phyloP scores from a whole-genome alignment of 2,113 vertebrate genomes.

The Lipotes vexillifer region DNA sequence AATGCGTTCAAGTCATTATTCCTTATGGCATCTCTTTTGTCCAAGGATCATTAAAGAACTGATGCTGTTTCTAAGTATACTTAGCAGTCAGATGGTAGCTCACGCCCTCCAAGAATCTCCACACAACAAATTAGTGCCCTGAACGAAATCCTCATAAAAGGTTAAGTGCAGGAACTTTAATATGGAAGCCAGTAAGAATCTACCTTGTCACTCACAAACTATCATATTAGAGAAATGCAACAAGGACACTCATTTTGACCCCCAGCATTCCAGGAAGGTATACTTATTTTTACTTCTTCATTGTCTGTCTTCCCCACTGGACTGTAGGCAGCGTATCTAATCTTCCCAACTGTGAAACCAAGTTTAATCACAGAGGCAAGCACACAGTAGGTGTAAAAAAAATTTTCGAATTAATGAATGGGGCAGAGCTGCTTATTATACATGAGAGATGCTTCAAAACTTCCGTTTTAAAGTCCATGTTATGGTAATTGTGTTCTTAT shows the following conservation, averaged over 20 bases:
- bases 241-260: not conserved
- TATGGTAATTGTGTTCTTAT: not conserved
- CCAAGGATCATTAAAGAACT: constrained; percentile 6
- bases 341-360: not conserved
- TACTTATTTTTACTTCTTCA: not conserved
- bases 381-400: not conserved
- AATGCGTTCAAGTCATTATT: too few relatives aligned
- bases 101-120: not conserved
- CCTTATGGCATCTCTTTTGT: not conserved
- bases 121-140: not conserved
- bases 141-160: not conserved
- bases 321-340: not conserved
- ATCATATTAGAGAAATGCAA: not conserved
- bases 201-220: not conserved
- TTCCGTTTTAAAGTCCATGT: not conserved
- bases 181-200: not conserved
- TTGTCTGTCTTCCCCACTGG: not conserved
- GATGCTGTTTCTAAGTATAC: not conserved
- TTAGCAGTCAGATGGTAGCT: not conserved
- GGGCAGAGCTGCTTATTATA: not conserved
- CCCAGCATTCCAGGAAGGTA: not conserved
- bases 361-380: not conserved
- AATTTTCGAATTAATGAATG: not conserved
- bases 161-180: not conserved
- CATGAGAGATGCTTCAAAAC: not conserved